Evolutionary conservation across 2,888 invertebrate genomes (phyloP), one percentile per base, ranked within the genome.

Genomic region (Disparrhopalites patrizii): DNA sequence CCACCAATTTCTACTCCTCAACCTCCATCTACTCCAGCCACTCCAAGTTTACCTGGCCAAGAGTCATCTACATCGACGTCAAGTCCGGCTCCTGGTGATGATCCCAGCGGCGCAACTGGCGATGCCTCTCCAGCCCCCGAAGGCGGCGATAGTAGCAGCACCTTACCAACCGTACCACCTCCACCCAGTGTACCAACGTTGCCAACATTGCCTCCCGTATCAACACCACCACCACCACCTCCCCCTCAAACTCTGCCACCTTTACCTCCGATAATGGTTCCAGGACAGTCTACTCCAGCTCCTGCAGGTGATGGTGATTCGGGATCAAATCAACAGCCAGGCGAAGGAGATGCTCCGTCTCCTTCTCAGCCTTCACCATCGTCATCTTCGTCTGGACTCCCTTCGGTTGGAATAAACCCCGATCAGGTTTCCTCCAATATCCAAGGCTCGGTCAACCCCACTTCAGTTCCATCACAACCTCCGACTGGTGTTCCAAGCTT

Each of bases 1-100:
- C 51, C 65, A 7, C 28, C 57, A 1, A 51, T 60, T 13, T 40
- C 65, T 27, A 61, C 61, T 18, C 30, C 57, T 30, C 60, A 64
- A 52, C 60, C 67, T 43, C 20, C 30, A 15, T 27, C 18, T 23
- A 25, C n/a, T 20, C 18, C 27, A 40, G 10, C 62, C 25, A 40
- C 55, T 54, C 10, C 18, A 23, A 28, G n/a, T n/a, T n/a, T n/a
- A n/a, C n/a, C n/a, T n/a, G n/a, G n/a, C n/a, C n/a, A 20, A 33
- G 55, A 10, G 3, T 38, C 63, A 27, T 15, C 27, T 13, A 20
- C 57, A 3, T n/a, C n/a, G n/a, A 25, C 62, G 1, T 20, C 64
- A 4, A 43, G 18, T 3, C 36, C 33, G 13, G 40, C 54, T 27
- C 54, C 62, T 3, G 61, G 18, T n/a, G 61, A 61, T 50, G 61